Base-by-base conservation (phyloP, 2,113 vertebrate species). In the Oncorhynchus nerka region DNA sequence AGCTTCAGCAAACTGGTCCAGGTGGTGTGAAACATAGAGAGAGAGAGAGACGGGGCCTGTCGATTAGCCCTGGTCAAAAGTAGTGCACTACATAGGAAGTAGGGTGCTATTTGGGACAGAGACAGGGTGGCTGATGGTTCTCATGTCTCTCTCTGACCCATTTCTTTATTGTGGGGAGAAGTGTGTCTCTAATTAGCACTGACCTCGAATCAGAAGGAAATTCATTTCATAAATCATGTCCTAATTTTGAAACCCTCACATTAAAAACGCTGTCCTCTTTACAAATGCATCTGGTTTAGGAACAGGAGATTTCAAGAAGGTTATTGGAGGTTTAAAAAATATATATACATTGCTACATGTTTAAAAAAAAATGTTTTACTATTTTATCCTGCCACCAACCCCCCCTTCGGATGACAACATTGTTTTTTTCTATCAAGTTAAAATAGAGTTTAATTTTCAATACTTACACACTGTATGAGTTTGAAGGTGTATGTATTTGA, bases 141-240 rank as follows among this genome's bases (percentile, higher is more conserved):
- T 62, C 39, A 45, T 55, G 68, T 73, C 78, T 64, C 22, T 26
- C 6, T 68, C 5, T 76, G 80, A 84, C 85, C 85, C 67, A 84
- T 75, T 79, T 85, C 16, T 77, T 68, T 83, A 79, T 77, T 81
- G 77, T 74, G 45, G 78, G 77, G 73, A 26, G 32, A 65, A 79
- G 57, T 73, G 70, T 65, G 61, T 57, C 51, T 78, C 45, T 81
- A 86, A 81, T 86, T 73, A 83, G 75, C 83, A 66, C 7, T 70
- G 73, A 24, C 84, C 84, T 85, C 68, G 71, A 74, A 82, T 78
- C 78, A 67, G 55, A 11, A 77, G 77, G 57, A 76, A 59, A 78
- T 74, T 74, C 15, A 78, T 79, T 76, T 77, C 67, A 69, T 69
- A 84, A 75, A 73, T 66, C 61, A 79, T 70, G 77, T 39, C 82